phyloP scores from a whole-genome alignment of 2,113 vertebrate species.

The Centropus unirufus region DNA sequence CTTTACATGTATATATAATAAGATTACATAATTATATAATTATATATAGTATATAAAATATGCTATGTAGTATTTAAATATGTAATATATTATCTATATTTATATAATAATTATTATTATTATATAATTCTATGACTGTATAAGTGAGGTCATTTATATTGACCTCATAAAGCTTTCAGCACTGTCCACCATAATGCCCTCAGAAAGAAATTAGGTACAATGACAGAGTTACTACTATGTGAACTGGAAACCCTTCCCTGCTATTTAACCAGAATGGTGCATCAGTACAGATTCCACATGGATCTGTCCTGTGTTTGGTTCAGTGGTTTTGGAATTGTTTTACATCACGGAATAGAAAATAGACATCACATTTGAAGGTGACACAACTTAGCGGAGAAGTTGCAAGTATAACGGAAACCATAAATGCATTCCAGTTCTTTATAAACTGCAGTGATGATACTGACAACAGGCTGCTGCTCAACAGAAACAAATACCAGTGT shows the following conservation, averaged over 20 bases:
- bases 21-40: too few species aligned
- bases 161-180: not conserved
- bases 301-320: not conserved
- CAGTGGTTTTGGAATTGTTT: not conserved
- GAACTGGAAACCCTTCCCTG: not conserved
- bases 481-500: not conserved
- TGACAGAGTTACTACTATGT: not conserved
- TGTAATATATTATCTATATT: too few species aligned
- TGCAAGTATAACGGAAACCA: not conserved
- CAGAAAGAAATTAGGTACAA: not conserved
- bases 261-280: not conserved
- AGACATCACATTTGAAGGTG: not conserved
- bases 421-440: not conserved
- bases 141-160: not conserved
- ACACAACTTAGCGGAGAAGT: not conserved
- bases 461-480: not conserved
- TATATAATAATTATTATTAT: too few species aligned
- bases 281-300: not conserved
- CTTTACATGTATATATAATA: not conserved
- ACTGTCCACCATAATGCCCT: not conserved
- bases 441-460: not conserved
- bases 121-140: too few species aligned
- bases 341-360: not conserved
- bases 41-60: too few species aligned
- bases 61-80: too few species aligned